phyloP scores from a whole-genome alignment of 2,797 vertebrate genomes.

The Pygocentrus nattereri region DNA sequence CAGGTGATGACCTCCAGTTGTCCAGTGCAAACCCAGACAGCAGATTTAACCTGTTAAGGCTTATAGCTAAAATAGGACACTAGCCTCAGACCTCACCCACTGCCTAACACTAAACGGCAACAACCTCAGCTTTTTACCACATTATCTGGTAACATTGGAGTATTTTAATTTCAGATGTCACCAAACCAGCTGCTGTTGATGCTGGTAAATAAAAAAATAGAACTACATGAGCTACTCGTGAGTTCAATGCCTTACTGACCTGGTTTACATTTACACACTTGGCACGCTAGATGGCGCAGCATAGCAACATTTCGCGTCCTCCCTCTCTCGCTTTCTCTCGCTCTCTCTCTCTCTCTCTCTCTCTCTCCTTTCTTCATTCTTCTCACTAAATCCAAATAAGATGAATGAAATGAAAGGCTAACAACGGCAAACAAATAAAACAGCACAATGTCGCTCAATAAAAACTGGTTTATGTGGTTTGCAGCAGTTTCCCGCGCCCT shows the following conservation, averaged over 20 bases:
- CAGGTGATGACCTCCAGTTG: conserved; percentile 25
- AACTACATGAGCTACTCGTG: too few relatives aligned
- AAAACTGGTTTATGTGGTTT: too few relatives aligned
- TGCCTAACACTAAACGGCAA: neutral
- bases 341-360: neutral
- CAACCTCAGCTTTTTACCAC: neutral
- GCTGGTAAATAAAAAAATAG: neutral
- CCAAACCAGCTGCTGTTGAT: neutral
- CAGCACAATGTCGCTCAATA: too few relatives aligned
- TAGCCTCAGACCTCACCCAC: neutral
- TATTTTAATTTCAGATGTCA: neutral
- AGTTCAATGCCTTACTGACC: neutral
- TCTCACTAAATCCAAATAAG: neutral
- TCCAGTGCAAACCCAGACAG: conserved; percentile 38
- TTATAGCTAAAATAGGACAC: neutral
- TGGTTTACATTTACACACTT: conserved; percentile 13
- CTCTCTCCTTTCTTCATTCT: conserved; percentile 7
- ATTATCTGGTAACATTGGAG: neutral
- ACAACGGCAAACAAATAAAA: too few relatives aligned
- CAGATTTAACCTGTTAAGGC: conserved; percentile 36
- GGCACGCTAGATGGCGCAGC: conserved; percentile 70
- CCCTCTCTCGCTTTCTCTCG: neutral
- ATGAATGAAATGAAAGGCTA: too few relatives aligned
- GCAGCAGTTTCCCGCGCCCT: neutral
- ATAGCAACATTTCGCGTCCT: neutral